These are phyloP conservation scores for Oreotragus oreotragus DNA, from an alignment of 2,113 vertebrate genomes.

Conservation along the genomic window DNA sequence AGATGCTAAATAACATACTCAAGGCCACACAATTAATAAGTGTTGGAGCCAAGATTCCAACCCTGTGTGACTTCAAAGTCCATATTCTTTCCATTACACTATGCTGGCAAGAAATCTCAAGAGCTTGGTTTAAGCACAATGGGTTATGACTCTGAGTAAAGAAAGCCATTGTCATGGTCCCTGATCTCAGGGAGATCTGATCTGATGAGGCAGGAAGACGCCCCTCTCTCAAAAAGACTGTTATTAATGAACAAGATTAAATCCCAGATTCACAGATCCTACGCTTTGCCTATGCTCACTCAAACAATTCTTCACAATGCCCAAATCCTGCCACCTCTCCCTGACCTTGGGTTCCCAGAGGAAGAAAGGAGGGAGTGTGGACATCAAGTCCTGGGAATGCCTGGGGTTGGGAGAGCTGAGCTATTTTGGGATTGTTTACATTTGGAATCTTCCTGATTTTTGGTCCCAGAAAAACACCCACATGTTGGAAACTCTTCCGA, in stretches of 20 bases:
- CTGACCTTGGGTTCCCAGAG: conserved; percentile 62
- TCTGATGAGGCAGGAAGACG: neutral
- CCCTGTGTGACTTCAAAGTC: conserved; percentile 71
- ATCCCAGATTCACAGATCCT: neutral
- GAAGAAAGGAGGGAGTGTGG: conserved; percentile 65
- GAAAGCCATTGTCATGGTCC: neutral
- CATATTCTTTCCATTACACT: conserved; percentile 75
- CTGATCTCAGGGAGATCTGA: neutral
- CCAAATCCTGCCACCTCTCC: conserved; percentile 60
- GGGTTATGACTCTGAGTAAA: conserved; percentile 51
- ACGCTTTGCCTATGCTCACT: conserved; percentile 1
- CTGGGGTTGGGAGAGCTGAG: conserved; percentile 69
- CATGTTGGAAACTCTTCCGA: conserved; percentile 77
- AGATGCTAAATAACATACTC: conserved; percentile 65
- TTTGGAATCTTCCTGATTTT: conserved; percentile 74
- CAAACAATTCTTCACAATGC: neutral
- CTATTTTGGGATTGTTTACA: conserved; percentile 82
- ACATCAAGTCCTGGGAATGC: conserved; percentile 77
- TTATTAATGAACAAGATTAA: neutral
- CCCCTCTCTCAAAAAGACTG: neutral
- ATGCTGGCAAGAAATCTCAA: conserved; percentile 64
- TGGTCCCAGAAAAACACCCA: conserved; percentile 80
- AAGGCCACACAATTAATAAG: conserved; percentile 73
- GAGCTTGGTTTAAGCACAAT: conserved; percentile 56
- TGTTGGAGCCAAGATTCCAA: conserved; percentile 71